Base-by-base conservation (phyloP, 2,113 vertebrate genomes). In the Crotalus horridus region DNA sequence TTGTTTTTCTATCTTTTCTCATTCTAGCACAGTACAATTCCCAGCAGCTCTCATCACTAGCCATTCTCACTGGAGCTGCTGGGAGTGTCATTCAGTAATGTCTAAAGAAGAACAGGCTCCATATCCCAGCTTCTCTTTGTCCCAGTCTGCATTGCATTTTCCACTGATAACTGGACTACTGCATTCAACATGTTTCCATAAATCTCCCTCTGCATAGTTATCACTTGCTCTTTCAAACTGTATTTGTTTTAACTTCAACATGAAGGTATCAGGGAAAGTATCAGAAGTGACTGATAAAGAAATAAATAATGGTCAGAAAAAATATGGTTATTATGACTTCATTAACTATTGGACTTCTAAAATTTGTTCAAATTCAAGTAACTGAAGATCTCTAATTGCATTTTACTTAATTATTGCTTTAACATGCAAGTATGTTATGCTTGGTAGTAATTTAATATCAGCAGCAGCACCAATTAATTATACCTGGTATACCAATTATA, bases 381-480 rank as follows among this genome's bases (percentile, higher is more conserved):
- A 95, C 91, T 95, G 85, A 51, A 95, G 94, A 92, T 96, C 48
- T 43, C 74, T 96, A 97, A 96, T 95, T 97, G 95, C 94, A 90
- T 96, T 96, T 96, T 96, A 92, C 94, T 96, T 88, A 74, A 95
- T 96, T 95, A 95, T 95, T 97, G 96, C 94, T 95, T 97, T 96
- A 95, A 96, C 48, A 51, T 97, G 96, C 92, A 95, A 96, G 94
- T 96, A 94, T 94, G 95, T 95, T 97, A 96, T 93, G 95, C 95
- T 97, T 96, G 91, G 97, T 97, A 96, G 94, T 92, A 90, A 93
- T 96, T 96, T 96, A 96, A 96, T 95, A 94, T 96, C 86, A 85
- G 96, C 96, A 90, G 92, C 91, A 96, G 95, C 95, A 96, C 81
- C 95, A 92, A 95, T 94, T 97, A 97, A 97, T 97, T 96, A 96